Evolutionary conservation across 2,888 invertebrate genomes (phyloP), one percentile per base, ranked within the genome.

Genomic region (Drosophila antonietae): DNA sequence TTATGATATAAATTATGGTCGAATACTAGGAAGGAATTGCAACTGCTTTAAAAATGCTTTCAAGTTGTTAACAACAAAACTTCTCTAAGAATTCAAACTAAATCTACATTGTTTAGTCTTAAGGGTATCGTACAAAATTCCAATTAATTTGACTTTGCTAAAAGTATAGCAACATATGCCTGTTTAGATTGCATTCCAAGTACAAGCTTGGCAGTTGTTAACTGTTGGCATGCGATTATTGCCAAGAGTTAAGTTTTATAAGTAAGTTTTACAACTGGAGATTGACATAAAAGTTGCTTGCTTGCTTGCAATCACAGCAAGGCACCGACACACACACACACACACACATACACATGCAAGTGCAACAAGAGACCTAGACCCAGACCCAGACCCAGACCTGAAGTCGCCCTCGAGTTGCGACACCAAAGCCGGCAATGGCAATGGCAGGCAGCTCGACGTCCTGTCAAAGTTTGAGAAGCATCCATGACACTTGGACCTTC

Each of bases 401-500:
- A 6, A 44, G 20, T 31, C 43, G 43, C 55, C 41, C 55, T 43
- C 41, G 15, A 14, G 37, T 12, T 37, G 37, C 37, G 37, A 37
- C 37, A 14, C 37, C 14, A 20, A 55, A 52, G 35, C 52, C 20
- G 28, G 8, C 43, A 68, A 56, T 55, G 20, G 44, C 44, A 20
- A 28, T 15, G 23, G 51, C 18, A 51, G 51, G 46, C 51, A 55
- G 37, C 49, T 39, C 68, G 68, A 31, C 35, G 59, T 67, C 65
- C 72, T 78, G 76, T 81, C 79, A 81, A 80, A 83, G 83, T 80
- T 82, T 80, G 75, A 78, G 73, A 37, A 71, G 78, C 78, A 80
- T 68, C 78, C 84, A 81, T 87, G 84, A 89, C 76, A 80, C 70
- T 83, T 83, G 83, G 81, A 82, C 81, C 89, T 78, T 80, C 82